These are phyloP conservation scores for Sarcoramphus papa DNA, from an alignment of 2,797 vertebrate genomes.

Conservation along the genomic window DNA sequence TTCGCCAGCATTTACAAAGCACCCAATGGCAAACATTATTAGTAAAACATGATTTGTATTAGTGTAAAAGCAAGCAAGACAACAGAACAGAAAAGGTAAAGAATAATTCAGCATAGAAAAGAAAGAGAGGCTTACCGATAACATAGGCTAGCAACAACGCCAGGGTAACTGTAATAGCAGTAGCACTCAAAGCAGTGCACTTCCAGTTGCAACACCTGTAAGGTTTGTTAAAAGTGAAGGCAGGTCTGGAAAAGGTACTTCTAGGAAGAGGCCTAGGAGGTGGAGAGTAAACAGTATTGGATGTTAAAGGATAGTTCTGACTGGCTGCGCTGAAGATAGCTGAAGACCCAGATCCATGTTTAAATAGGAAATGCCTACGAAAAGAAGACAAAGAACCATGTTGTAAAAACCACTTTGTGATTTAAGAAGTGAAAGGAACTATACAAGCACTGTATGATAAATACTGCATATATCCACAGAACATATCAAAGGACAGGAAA, in stretches of 20 bases:
- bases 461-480: neutral
- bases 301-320: constrained; percentile 93
- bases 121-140: constrained; percentile 84
- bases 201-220: constrained; percentile 97
- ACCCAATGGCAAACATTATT: neutral
- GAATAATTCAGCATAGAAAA: neutral
- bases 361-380: constrained; percentile 93
- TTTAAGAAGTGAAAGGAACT: neutral
- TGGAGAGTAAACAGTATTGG: constrained; percentile 93
- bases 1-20: neutral
- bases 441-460: neutral
- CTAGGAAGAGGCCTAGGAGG: constrained; percentile 91
- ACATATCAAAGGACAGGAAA: neutral
- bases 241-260: constrained; percentile 90
- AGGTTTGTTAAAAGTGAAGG: constrained; percentile 96
- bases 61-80: neutral
- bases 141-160: constrained; percentile 91
- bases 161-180: constrained; percentile 88
- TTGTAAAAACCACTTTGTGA: constrained; percentile 25
- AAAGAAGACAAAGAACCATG: constrained; percentile 53
- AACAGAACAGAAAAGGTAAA: neutral
- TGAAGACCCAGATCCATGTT: constrained; percentile 92
- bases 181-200: constrained; percentile 91
- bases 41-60: neutral
- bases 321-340: constrained; percentile 92